A percentile compares a stretch with the other conserved stretches of the same genome.
Conservation (phyloP, 2,888 invertebrate genomes). For the Sialis fuliginosa region DNA sequence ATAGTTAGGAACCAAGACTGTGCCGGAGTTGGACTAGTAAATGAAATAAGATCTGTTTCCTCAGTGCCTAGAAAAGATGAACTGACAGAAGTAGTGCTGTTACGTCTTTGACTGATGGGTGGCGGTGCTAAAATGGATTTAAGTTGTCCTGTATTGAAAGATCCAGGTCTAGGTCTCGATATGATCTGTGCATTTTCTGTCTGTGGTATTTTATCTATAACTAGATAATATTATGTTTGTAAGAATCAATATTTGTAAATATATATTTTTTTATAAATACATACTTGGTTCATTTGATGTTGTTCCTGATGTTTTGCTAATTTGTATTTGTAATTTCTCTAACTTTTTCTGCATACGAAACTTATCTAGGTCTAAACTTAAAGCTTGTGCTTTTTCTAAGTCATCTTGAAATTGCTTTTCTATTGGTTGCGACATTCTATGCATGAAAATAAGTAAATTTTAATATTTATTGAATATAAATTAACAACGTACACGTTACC, state of each 20-base stretch:
- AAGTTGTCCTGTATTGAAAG: conserved; percentile 25
- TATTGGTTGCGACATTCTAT: conserved; percentile 23
- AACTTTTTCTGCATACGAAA: conserved; percentile 50
- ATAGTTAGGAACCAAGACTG: too few relatives aligned
- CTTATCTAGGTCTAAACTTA: conserved; percentile 70
- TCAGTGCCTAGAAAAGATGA: conserved; percentile 28
- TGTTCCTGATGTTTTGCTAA: conserved; percentile 6
- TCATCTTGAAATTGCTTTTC: conserved; percentile 74
- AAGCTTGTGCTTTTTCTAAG: conserved; percentile 70
- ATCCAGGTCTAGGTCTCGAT: conserved; percentile 38
- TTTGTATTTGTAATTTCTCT: conserved; percentile 18
- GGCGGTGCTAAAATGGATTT: conserved; percentile 30
- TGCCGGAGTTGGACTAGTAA: conserved; percentile 45
- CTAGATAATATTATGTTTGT: background rate
- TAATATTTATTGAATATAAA: too few relatives aligned
- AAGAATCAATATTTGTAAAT: background rate
- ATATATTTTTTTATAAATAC: background rate
- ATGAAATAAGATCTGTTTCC: conserved; percentile 50
- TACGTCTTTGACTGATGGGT: conserved; percentile 20
- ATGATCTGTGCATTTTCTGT: conserved; percentile 27
- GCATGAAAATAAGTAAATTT: too few relatives aligned
- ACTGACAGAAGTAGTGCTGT: conserved; percentile 17
- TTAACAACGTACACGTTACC: too few relatives aligned
- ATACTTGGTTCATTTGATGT: background rate
- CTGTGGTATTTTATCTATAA: too few relatives aligned